Evolutionary conservation across 2,113 vertebrate species (phyloP), one percentile per base, ranked within the genome.

Genomic region (Tichodroma muraria): DNA sequence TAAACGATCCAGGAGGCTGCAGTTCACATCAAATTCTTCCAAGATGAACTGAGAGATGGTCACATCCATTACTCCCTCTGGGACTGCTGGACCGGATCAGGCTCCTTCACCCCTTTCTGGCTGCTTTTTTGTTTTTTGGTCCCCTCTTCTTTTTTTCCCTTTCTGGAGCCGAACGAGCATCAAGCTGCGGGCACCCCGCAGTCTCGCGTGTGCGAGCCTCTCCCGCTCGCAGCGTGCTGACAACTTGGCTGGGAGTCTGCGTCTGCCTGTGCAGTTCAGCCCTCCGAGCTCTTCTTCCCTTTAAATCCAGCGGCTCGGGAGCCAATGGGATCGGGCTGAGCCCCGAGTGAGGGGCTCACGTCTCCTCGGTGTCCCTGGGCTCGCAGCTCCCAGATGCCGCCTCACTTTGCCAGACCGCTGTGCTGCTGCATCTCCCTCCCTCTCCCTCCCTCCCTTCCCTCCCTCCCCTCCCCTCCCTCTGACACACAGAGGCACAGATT

Each of bases 21-120:
- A 99, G 97, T 99, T 99, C 60, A 98, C 97, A 94, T 99, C 98
- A 93, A 99, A 97, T 96, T 99, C 98, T 83, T 98, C 98, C 11
- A 98, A 94, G 57, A 99, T 96, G 91, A 99, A 98, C 77, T 98
- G 98, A 56, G 99, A 97, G 54, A 98, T 96, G 57, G 98, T 98
- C 63, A 98, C 98, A 97, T 99, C 99, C 98, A 98, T 97, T 59
- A 82, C 72, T 84, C 33, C 10, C 40, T 44, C 25, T 1, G 7
- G 49, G 80, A 72, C n/a, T 79, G 44, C 65, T 10, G 53, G n/a
- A 49, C 47, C 49, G 53, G 49, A 50, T 63, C 49, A 54, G n/a
- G 24, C 49, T 81, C 63, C 71, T 88, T 71, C 37, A 53, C 73
- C 16, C 37, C 89, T 44, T n/a, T 76, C 63, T 76, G 53, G 4